Percentiles rank a stretch among this genome's conserved stretches.
Evolutionary conservation across 2,113 vertebrate species (phyloP).

Genomic region (Zapus hudsonius): DNA sequence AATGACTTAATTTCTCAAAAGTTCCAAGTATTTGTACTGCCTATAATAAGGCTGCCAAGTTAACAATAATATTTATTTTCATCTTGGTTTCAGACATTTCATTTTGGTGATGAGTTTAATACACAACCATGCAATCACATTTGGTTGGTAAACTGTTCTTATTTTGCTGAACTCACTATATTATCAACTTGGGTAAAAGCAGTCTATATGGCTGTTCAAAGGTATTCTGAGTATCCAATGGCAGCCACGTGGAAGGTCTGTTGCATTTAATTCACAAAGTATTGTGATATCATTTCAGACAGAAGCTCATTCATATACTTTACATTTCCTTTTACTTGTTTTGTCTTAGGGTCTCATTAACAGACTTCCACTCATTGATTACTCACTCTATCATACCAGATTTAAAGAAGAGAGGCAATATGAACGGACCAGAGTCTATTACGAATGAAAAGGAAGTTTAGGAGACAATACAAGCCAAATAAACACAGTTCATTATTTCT

Average conservation of each 20-base stretch:
- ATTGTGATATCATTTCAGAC: background rate
- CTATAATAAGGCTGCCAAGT: conserved; percentile 35
- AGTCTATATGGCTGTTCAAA: background rate
- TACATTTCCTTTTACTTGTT: background rate
- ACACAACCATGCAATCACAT: background rate
- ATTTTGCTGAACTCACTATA: background rate
- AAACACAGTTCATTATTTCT: background rate
- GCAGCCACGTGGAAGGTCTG: background rate
- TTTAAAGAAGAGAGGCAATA: background rate
- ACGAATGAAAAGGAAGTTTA: conserved; percentile 4
- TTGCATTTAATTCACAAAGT: background rate
- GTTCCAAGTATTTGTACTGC: conserved; percentile 52
- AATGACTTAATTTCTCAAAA: conserved; percentile 53
- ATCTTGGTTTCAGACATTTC: conserved; percentile 68
- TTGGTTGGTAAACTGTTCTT: conserved; percentile 22
- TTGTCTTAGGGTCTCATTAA: background rate
- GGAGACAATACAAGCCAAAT: background rate
- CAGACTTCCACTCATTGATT: background rate
- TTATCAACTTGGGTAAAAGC: conserved; percentile 60
- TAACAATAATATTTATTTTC: conserved; percentile 66
- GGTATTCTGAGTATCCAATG: background rate
- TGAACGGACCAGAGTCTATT: background rate
- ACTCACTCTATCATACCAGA: background rate
- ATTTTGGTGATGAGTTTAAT: conserved; percentile 51
- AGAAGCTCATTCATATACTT: background rate